These are phyloP conservation scores for Anoura caudifer DNA, from an alignment of 2,113 vertebrate genomes.

Conservation along the genomic window DNA sequence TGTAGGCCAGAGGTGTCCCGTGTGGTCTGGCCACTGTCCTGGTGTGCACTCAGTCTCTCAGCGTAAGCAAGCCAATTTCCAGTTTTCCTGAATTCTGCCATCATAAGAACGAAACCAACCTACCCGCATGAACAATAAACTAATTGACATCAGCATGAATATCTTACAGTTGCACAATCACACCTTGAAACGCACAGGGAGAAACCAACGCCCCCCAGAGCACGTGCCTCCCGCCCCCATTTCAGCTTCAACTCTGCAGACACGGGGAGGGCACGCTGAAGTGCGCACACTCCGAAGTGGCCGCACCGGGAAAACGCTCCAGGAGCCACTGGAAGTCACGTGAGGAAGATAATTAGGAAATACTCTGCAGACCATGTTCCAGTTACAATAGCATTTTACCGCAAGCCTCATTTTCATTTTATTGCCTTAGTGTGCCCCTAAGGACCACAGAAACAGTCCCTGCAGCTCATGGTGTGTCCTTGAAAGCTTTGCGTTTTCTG, in stretches of 20 bases:
- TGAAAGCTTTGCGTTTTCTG: rapidly evolving
- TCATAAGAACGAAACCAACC: neutral
- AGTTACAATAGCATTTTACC: neutral
- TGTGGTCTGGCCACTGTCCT: neutral
- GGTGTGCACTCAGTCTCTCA: neutral
- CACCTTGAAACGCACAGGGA: neutral
- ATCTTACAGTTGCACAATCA: neutral
- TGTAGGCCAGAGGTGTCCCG: neutral
- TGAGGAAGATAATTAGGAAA: neutral
- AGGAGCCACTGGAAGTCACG: neutral
- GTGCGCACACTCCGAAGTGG: rapidly evolving
- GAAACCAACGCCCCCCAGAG: neutral
- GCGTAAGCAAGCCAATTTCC: neutral
- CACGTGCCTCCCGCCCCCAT: neutral
- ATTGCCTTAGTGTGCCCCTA: neutral
- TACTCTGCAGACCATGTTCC: neutral
- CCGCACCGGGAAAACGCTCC: rapidly evolving
- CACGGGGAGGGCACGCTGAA: neutral
- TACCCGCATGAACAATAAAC: neutral
- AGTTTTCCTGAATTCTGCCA: neutral
- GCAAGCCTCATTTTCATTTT: neutral
- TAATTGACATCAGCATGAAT: neutral
- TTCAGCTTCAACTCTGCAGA: neutral
- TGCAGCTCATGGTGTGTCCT: rapidly evolving
- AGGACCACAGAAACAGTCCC: neutral